A percentile compares a stretch with the other conserved stretches of the same genome.
These are phyloP conservation scores for Drosophila pseudotalamancana DNA, from an alignment of 2,888 invertebrate species.

Conservation along the genomic window DNA sequence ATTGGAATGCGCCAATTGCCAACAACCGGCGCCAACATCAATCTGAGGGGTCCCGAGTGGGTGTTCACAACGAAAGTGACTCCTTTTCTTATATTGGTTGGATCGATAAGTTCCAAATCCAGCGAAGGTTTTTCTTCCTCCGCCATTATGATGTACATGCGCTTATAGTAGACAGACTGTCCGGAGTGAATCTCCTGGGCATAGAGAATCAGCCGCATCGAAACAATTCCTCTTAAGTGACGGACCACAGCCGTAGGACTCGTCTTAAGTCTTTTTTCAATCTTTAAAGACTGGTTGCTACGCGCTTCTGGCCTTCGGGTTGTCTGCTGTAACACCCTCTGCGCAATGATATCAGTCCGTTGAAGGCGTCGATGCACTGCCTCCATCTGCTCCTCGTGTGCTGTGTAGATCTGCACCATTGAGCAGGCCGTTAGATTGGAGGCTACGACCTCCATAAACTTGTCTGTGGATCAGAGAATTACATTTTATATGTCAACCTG, in stretches of 20 bases:
- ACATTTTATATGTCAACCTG: no score
- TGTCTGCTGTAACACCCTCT: not conserved
- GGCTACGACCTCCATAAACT: conserved; percentile 32
- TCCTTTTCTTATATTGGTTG: not conserved
- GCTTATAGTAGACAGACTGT: not conserved
- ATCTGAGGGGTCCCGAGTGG: no score
- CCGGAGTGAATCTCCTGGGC: conserved; percentile 14
- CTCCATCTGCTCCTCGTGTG: conserved; percentile 21
- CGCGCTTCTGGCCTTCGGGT: no score
- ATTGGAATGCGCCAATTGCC: conserved; percentile 46
- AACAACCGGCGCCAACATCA: not conserved
- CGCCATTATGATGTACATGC: not conserved
- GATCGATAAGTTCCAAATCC: not conserved
- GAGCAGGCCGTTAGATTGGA: conserved; percentile 29
- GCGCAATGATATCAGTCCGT: not conserved
- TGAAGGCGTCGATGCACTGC: conserved; percentile 20
- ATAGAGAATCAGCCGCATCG: conserved; percentile 17
- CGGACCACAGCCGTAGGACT: conserved; percentile 23
- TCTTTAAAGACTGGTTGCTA: not conserved
- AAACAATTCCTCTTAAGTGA: conserved; percentile 11
- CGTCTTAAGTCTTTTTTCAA: not conserved
- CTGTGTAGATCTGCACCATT: conserved; percentile 60
- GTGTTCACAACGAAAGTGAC: conserved; percentile 6
- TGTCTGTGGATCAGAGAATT: conserved; percentile 28
- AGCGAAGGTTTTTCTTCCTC: not conserved